phyloP scores from a whole-genome alignment of 1,140 invertebrate genomes.

The Cryptotermes secundus region DNA sequence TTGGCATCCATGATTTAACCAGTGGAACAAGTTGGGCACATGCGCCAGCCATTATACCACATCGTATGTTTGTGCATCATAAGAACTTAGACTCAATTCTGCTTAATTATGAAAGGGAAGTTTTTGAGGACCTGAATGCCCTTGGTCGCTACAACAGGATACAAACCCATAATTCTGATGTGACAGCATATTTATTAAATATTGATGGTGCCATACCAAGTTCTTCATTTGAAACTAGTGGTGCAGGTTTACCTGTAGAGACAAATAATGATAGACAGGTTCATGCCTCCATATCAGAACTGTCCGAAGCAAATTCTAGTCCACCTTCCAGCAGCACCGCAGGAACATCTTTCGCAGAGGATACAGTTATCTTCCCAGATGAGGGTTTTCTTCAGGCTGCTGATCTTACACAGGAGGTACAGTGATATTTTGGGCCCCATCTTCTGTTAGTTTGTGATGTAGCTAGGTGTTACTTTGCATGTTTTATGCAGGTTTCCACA shows the following conservation, averaged over 20 bases:
- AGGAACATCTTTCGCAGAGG: neutral
- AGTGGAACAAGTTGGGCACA: conserved; percentile 43
- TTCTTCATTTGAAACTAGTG: conserved; percentile 10
- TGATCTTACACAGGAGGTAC: conserved; percentile 55
- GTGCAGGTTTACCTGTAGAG: neutral
- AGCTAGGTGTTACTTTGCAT: too few relatives aligned
- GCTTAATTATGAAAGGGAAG: conserved; percentile 67
- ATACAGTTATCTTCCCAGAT: conserved; percentile 10
- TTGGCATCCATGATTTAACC: conserved; percentile 40
- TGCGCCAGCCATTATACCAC: conserved; percentile 52
- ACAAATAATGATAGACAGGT: conserved; percentile 17
- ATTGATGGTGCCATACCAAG: conserved; percentile 44
- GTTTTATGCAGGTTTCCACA: too few relatives aligned
- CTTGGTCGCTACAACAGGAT: conserved; percentile 58
- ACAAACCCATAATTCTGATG: conserved; percentile 49
- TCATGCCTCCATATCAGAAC: conserved; percentile 12
- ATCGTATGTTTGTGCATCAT: conserved; percentile 64
- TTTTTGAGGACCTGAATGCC: conserved; percentile 76
- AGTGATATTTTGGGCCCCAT: conserved; percentile 20
- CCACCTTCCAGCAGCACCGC: neutral
- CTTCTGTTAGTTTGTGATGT: too few relatives aligned
- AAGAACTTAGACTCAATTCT: conserved; percentile 73
- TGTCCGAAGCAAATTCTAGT: neutral
- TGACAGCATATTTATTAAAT: conserved; percentile 60
- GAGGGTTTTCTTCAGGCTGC: conserved; percentile 31